phyloP scores from a whole-genome alignment of 2,113 vertebrate species.

The Ptilonorhynchus violaceus region DNA sequence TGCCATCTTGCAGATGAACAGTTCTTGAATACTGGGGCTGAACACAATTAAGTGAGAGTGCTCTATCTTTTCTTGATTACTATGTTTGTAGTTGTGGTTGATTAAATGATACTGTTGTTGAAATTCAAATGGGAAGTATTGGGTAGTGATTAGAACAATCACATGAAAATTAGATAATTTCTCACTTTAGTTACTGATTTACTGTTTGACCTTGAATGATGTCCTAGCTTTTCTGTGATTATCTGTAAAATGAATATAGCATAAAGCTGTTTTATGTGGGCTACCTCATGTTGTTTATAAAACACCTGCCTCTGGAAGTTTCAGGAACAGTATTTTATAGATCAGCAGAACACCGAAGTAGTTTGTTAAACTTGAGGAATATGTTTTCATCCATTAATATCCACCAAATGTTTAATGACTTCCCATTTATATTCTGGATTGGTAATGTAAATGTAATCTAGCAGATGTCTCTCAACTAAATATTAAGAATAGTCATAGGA shows the following conservation, averaged over 20 bases:
- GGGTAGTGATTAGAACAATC: background rate
- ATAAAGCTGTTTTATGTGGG: background rate
- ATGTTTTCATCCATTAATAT: background rate
- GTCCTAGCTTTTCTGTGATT: background rate
- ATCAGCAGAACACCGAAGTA: background rate
- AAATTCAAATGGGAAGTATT: background rate
- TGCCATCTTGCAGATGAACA: background rate
- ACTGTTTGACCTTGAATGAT: background rate
- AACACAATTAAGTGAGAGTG: background rate
- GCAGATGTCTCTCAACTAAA: background rate
- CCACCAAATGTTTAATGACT: background rate
- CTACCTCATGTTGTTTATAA: background rate
- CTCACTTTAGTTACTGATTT: background rate
- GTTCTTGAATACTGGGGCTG: background rate
- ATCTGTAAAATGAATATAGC: background rate
- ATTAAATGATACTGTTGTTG: background rate
- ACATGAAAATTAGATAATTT: background rate
- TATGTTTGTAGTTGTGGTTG: background rate
- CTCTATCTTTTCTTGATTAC: background rate
- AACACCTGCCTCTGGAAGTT: background rate
- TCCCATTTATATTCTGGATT: background rate
- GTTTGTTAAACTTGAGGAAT: background rate
- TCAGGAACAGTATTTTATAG: background rate
- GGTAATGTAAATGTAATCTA: background rate
- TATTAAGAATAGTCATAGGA: background rate